A percentile compares a stretch with the other conserved stretches of the same genome.
Conservation (phyloP, 2,888 invertebrate genomes). For the Itoplectis maculator region DNA sequence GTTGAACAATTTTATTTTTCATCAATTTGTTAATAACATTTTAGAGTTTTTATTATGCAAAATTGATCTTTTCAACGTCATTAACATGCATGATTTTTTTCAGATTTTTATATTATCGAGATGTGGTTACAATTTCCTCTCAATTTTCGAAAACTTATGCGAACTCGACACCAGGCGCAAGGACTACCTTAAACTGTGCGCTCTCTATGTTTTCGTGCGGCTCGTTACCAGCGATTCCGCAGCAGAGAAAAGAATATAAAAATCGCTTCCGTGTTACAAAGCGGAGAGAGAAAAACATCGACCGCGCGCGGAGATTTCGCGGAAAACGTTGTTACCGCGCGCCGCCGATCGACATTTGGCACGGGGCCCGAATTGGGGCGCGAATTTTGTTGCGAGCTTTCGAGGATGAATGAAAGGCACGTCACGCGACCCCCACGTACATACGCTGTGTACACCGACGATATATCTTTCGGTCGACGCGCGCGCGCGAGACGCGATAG, state of each 20-base stretch:
- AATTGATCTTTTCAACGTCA: too few species aligned
- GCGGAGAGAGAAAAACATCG: too few species aligned
- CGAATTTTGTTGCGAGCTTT: slow-evolving; percentile 1
- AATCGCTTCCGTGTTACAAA: slow-evolving; percentile 19
- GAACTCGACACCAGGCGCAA: too few species aligned
- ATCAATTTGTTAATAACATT: too few species aligned
- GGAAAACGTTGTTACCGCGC: background rate
- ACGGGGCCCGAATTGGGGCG: background rate
- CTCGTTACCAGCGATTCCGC: background rate
- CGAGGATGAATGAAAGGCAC: slow-evolving; percentile 14
- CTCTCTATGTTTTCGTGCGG: background rate
- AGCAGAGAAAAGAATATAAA: background rate
- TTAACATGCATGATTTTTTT: too few species aligned
- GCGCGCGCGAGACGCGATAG: too few species aligned
- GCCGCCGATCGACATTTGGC: slow-evolving; percentile 8
- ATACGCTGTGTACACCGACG: background rate
- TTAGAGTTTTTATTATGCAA: too few species aligned
- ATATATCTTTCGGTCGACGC: background rate
- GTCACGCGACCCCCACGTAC: slow-evolving; percentile 10
- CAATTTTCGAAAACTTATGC: too few species aligned
- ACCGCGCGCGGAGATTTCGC: background rate
- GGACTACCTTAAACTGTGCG: too few species aligned
- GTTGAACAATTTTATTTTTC: too few species aligned
- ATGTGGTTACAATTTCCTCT: too few species aligned
- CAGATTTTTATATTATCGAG: too few species aligned